Base-by-base conservation (phyloP, 2,113 vertebrate genomes). In the Excalfactoria chinensis region DNA sequence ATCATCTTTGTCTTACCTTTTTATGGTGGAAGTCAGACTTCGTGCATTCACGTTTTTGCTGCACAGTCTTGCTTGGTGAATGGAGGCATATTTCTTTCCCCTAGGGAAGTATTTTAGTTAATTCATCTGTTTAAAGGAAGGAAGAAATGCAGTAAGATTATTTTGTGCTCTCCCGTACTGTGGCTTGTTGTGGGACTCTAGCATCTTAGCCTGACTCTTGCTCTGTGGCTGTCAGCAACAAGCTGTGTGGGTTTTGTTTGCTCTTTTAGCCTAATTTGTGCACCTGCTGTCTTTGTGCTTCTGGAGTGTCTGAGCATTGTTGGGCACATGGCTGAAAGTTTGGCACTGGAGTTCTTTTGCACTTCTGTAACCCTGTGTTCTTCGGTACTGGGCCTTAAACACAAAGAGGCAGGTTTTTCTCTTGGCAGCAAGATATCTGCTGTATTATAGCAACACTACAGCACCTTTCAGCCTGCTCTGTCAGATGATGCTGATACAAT, bases 121-220 rank as follows among this genome's bases (percentile, higher is more conserved):
- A 28, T 77, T 43, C 35, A 32, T 80, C 60, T 89, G 41, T 21
- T 32, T 70, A 4, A 84, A 87, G 51, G 28, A 5, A 81, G 23
- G 63, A 92, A 73, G 69, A 88, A 81, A 59, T 7, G 40, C 40
- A 60, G 49, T 56, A 13, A 11, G 62, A 58, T 69, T 34, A 9
- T 11, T 85, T 34, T 11, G 3, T 76, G 72, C 43, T 56, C 30
- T 71, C 84, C 11, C 23, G 6, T 1, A 1, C 44, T 0, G 0
- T 15, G 41, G 51, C 92, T 77, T 0, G 0, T 76, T 76, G 5
- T 1, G 19, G 34, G 37, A 62, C 40, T 74, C 51, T 74, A 71
- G 90, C 87, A 71, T 1, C 41, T 91, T 94, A 74, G 56, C 2
- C 10, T 16, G 56, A 40, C 44, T 73, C 1, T 7, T 66, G 51